A percentile compares a stretch with the other conserved stretches of the same genome.
These are phyloP conservation scores for Eumacrocentrus americanus DNA, from an alignment of 2,888 invertebrate genomes.

Conservation along the genomic window DNA sequence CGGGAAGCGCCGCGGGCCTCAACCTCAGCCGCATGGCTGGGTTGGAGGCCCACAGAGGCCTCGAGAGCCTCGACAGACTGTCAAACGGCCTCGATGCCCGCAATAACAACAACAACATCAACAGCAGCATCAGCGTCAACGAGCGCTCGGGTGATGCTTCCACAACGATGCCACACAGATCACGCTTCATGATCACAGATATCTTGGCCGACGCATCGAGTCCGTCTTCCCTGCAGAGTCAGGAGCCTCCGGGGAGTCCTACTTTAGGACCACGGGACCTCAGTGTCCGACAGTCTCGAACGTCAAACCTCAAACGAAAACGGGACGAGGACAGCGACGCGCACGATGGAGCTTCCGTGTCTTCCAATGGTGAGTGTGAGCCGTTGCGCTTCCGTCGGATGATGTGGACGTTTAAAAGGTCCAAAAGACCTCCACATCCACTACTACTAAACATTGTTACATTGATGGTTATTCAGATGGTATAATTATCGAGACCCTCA, in stretches of 20 bases:
- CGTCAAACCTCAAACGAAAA: conserved; percentile 66
- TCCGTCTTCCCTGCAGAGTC: conserved; percentile 48
- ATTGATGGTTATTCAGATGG: background rate
- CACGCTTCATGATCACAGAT: conserved; percentile 90
- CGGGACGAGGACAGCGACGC: conserved; percentile 66
- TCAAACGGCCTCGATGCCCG: conserved; percentile 49
- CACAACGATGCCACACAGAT: conserved; percentile 68
- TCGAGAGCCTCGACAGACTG: conserved; percentile 44
- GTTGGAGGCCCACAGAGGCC: conserved; percentile 49
- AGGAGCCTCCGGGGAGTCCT: conserved; percentile 57
- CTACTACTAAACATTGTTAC: background rate
- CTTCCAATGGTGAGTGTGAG: conserved; percentile 66
- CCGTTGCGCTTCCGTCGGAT: background rate
- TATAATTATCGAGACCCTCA: background rate
- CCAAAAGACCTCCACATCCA: no score
- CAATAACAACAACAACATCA: conserved; percentile 34
- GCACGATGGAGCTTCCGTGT: conserved; percentile 63
- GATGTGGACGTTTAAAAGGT: no score
- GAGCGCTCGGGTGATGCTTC: conserved; percentile 39
- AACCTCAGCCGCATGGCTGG: conserved; percentile 57
- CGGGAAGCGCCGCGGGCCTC: conserved; percentile 47
- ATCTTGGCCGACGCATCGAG: conserved; percentile 71
- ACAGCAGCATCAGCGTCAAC: conserved; percentile 35
- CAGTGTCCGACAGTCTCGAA: conserved; percentile 64
- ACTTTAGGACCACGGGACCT: conserved; percentile 67